phyloP scores from a whole-genome alignment of 2,888 invertebrate genomes.

The Pristionchus mayeri region DNA sequence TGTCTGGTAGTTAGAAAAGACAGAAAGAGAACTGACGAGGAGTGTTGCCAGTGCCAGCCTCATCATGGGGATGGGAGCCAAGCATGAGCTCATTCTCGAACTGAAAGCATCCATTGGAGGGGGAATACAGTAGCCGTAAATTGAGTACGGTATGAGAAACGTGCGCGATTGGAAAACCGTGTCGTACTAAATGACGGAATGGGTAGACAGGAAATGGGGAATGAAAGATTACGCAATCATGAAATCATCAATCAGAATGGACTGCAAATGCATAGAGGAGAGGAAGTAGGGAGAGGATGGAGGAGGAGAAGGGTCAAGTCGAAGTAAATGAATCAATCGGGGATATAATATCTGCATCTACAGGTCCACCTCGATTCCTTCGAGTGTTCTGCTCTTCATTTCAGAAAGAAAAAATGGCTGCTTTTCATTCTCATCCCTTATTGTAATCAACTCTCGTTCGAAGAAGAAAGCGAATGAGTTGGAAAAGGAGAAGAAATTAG shows the following conservation, averaged over 20 bases:
- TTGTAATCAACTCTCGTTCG: not conserved
- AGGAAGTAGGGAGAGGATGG: not conserved
- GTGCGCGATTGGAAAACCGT: not conserved
- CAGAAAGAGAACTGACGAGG: conserved; percentile 33
- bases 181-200: not conserved
- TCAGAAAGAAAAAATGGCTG: no score
- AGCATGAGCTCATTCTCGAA: conserved; percentile 39
- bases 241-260: conserved; percentile 15
- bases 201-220: conserved; percentile 4
- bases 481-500: not conserved
- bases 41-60: conserved; percentile 27
- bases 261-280: not conserved
- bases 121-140: not conserved
- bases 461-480: not conserved
- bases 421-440: not conserved
- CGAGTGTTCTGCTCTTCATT: not conserved
- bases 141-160: not conserved
- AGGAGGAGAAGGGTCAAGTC: not conserved
- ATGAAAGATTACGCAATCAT: not conserved
- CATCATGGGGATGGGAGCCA: conserved; percentile 36
- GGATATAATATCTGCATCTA: not conserved
- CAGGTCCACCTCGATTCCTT: not conserved
- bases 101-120: not conserved
- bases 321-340: not conserved
- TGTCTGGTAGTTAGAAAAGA: not conserved